Base-by-base conservation (phyloP, 2,888 invertebrate species). In the Drosophila neotestacea region DNA sequence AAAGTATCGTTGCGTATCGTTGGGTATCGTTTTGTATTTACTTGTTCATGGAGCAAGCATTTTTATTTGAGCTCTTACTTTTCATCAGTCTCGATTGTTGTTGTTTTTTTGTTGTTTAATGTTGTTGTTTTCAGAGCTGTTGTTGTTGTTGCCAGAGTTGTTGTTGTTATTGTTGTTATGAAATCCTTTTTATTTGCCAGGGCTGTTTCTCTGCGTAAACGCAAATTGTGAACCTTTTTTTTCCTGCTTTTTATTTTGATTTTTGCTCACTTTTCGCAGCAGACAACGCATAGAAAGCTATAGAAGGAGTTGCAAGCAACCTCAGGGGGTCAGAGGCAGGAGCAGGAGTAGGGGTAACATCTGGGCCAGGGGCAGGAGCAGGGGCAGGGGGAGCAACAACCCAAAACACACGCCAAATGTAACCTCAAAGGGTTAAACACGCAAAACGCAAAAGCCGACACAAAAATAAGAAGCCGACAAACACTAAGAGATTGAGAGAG, bases 361-460 rank as follows among this genome's bases (percentile, higher is more conserved):
- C 22, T 22, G 22, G 10, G 7, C 16, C 0, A 9, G 50, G 22
- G 10, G 1, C 36, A 22, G 4, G 6, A 22, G 58, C 27, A 11
- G 55, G 7, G 28, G 39, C 13, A 5, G 10, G 38, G 46, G 55
- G 16, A 44, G 44, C 28, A 39, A 28, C 63, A 70, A 70, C 67
- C 69, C 75, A 70, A 81, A 87, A 84, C 88, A 88, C 80, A 83
- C 81, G 79, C 89, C 90, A 89, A 89, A 85, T 87, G 87, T 87
- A 85, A 85, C 90, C 90, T 85, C 85, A 90, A 85, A 85, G 90
- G 85, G 85, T 90, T 85, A 90, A 85, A 85, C 89, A 89, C 85
- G 89, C 81, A 90, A 88, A 85, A 85, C 80, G 89, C 89, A 87
- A 85, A 86, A 90, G 90, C 88, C 75, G 77, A 86, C 61, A 81